Evolutionary conservation across 2,888 invertebrate species (phyloP), one percentile per base, ranked within the genome.

Genomic region (Toxonevra muliebris): DNA sequence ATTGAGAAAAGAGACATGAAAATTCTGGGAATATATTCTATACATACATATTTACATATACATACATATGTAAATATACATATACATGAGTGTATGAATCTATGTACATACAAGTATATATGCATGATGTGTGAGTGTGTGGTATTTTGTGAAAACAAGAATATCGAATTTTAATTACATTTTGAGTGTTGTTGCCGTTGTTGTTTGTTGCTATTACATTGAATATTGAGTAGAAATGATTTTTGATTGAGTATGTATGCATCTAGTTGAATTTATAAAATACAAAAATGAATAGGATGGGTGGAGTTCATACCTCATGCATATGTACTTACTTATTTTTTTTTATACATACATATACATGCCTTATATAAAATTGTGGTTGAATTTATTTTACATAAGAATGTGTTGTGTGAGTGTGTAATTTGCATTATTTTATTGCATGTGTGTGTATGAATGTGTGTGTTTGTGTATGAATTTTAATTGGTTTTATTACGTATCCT

Each of bases 101-200:
- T 53, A 30, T 52, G 41, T 62, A 1, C 40, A 15, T 20, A 41
- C 17, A n/a, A 50, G 7, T 66, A 13, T 15, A 43, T 66, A 54
- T 64, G n/a, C n/a, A n/a, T n/a, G n/a, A 15, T 30, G 40, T 55
- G 64, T 62, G 17, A 19, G 30, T 69, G 60, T 63, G 54, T 61
- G 55, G 19, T 40, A 41, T 66, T 61, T 59, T 65, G 63, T 66
- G 61, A 66, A 68, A 63, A 68, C 68, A 68, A 63, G 60, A 63
- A 68, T 63, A 68, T 66, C 66, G 66, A 66, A 66, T 66, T 66
- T 61, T 66, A 66, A 66, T 66, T 66, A 66, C 66, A 66, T 66
- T 66, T 61, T 66, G 66, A 57, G 60, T 61, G 61, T 57, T 66
- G 66, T 66, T 55, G 66, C 55, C 48, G 61, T 55, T 48, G 53